Evolutionary conservation across 2,888 invertebrate species (phyloP).

Genomic region (Thecophora atra): DNA sequence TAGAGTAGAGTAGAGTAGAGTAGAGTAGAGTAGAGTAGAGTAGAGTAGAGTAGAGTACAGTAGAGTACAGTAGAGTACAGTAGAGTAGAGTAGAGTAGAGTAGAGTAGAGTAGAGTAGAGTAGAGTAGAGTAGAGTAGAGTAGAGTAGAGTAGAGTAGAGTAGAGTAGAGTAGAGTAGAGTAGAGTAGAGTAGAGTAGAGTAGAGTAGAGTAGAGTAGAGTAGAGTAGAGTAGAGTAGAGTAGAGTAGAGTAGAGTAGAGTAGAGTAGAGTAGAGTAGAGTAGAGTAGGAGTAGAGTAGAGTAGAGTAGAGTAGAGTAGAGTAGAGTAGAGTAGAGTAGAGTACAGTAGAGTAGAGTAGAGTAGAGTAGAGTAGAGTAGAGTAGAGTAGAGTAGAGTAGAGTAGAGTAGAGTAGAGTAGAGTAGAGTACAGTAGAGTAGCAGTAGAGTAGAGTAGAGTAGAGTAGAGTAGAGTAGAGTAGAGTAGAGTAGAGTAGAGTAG

Average conservation of each 20-base stretch:
- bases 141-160: slow-evolving; percentile 20
- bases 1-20: slow-evolving; percentile 7
- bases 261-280: slow-evolving; percentile 31
- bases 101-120: slow-evolving; percentile 12
- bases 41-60: slow-evolving; percentile 4
- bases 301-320: slow-evolving; percentile 29
- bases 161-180: slow-evolving; percentile 32
- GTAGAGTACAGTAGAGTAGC: slow-evolving; percentile 32
- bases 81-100: slow-evolving; percentile 14
- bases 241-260: slow-evolving; percentile 33
- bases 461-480: slow-evolving; percentile 32
- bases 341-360: slow-evolving; percentile 35
- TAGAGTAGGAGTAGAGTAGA: slow-evolving; percentile 24
- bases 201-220: slow-evolving; percentile 34
- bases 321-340: slow-evolving; percentile 30
- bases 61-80: background rate
- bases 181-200: slow-evolving; percentile 36
- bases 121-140: slow-evolving; percentile 12
- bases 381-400: slow-evolving; percentile 32
- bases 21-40: slow-evolving; percentile 11
- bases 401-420: slow-evolving; percentile 35
- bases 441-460: slow-evolving; percentile 32
- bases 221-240: slow-evolving; percentile 33
- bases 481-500: slow-evolving; percentile 37
- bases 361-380: slow-evolving; percentile 35